Evolutionary conservation across 2,113 vertebrate genomes (phyloP), one percentile per base, ranked within the genome.

Genomic region (Paramormyrops kingsleyae): DNA sequence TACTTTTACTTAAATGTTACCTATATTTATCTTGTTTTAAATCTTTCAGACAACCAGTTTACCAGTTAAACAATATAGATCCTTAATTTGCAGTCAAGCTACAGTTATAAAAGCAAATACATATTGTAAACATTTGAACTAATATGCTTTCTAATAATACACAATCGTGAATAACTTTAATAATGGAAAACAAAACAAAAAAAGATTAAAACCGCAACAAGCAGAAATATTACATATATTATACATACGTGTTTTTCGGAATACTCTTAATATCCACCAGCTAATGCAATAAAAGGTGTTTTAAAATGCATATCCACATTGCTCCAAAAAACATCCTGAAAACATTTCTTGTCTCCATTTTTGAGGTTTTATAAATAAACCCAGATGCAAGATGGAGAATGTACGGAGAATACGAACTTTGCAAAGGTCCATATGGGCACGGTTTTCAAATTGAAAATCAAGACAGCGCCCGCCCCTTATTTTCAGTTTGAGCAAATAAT

Each of bases 311-410:
- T 53, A 39, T 89, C 88, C 47, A 35, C 19, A 15, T 50, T 83
- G 15, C 27, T 83, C 49, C 70, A 50, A 42, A 80, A 80, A 83
- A 62, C 66, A 77, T 83, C 27, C 35, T 44, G 44, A 89, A 70
- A 31, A 77, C 42, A 89, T 46, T 52, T 52, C 31, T 89, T 49
- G 46, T 77, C 47, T 52, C 49, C 66, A 50, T 77, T 89, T 49
- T 89, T 89, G 9, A 46, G 44, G 88, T 89, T 74, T 87, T 50
- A n/a, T 27, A 88, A 88, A 88, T 89, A 89, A 89, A 89, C 47
- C 47, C 88, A 74, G 88, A 35, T 83, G 44, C 49, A 39, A 89
- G 47, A 42, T 24, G 70, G 70, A 31, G 70, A 53, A 42, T 62
- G 53, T 42, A 44, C 80, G 80, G 49, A 83, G 52, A 39, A 84